phyloP scores from a whole-genome alignment of 2,797 vertebrate genomes.

The Trichosurus vulpecula region DNA sequence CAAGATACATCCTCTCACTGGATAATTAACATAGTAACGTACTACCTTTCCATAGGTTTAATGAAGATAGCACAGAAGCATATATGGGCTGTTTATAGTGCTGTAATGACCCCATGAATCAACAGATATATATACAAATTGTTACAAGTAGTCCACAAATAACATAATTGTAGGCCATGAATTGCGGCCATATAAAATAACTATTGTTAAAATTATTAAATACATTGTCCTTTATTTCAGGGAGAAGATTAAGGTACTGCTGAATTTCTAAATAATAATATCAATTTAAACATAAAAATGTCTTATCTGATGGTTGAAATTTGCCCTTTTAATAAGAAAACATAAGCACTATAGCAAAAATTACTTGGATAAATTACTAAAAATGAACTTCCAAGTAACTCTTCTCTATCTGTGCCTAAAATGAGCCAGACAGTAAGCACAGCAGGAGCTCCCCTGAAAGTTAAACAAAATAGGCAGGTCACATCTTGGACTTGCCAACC shows the following conservation, averaged over 20 bases:
- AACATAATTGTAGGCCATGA: not conserved
- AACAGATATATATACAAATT: not conserved
- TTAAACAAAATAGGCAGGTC: conserved; percentile 72
- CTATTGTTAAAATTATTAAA: not conserved
- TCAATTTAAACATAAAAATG: not conserved
- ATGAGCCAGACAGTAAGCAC: conserved; percentile 62
- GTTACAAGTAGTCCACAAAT: not conserved
- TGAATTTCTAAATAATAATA: not conserved
- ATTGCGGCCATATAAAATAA: not conserved
- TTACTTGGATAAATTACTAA: conserved; percentile 16
- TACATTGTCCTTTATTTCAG: not conserved
- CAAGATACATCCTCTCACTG: not conserved
- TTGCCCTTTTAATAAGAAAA: conserved; percentile 34
- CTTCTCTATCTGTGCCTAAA: conserved; percentile 47
- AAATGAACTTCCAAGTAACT: conserved; percentile 50
- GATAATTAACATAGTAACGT: not conserved
- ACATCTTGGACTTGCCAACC: conserved; percentile 74
- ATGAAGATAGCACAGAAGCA: not conserved
- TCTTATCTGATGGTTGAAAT: not conserved
- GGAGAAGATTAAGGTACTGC: not conserved
- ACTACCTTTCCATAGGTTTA: not conserved
- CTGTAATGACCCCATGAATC: not conserved
- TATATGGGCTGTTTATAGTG: not conserved
- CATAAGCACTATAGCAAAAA: conserved; percentile 24
- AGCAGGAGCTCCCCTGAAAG: conserved; percentile 65